phyloP scores from a whole-genome alignment of 1,140 invertebrate genomes.

The Diabrotica undecimpunctata region DNA sequence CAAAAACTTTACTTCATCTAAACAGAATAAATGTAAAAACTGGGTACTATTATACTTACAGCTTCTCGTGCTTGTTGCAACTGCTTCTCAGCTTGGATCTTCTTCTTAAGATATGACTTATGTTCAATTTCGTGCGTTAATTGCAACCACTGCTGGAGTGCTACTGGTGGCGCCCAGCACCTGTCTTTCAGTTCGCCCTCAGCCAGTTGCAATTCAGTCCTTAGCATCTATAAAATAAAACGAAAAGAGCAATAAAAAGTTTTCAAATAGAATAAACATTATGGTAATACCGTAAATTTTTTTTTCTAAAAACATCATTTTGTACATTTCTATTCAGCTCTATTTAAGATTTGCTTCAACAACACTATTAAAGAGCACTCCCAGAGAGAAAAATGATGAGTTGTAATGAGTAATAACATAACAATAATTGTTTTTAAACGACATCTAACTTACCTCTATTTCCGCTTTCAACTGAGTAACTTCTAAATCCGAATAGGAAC shows the following conservation, averaged over 20 bases:
- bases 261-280: too few relatives aligned
- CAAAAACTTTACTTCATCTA: too few relatives aligned
- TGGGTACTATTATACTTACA: conserved; percentile 59
- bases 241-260: too few relatives aligned
- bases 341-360: too few relatives aligned
- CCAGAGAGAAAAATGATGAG: too few relatives aligned
- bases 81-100: conserved; percentile 78
- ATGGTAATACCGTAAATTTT: too few relatives aligned
- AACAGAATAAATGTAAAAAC: too few relatives aligned
- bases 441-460: conserved; percentile 60
- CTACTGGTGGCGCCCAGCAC: conserved; percentile 79
- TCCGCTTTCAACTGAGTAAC: conserved; percentile 76
- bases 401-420: too few relatives aligned
- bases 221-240: conserved; percentile 57
- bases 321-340: too few relatives aligned
- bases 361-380: too few relatives aligned
- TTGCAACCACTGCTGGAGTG: conserved; percentile 91
- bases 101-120: conserved; percentile 82
- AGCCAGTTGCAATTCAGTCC: conserved; percentile 75
- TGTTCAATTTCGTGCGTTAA: conserved; percentile 92
- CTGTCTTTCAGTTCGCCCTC: conserved; percentile 85
- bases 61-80: conserved; percentile 84
- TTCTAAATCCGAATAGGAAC: conserved; percentile 76
- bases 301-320: too few relatives aligned
- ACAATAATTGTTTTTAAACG: neutral